Evolutionary conservation across 2,888 invertebrate genomes (phyloP).

Genomic region (Heliconius ethilla): DNA sequence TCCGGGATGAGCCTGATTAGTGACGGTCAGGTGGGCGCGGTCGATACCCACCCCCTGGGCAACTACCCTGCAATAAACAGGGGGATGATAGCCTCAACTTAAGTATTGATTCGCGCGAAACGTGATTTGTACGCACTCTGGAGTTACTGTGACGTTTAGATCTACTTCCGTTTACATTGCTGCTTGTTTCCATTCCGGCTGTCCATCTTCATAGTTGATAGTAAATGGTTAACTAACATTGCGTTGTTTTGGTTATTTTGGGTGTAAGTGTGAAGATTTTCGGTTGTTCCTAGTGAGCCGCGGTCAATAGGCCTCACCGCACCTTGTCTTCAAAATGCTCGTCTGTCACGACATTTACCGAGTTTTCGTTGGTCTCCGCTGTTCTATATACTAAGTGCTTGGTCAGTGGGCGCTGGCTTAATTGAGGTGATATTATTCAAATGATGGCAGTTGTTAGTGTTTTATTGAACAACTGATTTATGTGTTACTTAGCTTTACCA

Average conservation of each 20-base stretch:
- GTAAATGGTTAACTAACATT: slow-evolving; percentile 49
- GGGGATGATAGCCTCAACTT: slow-evolving; percentile 81
- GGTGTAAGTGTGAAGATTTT: slow-evolving; percentile 32
- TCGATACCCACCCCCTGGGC: slow-evolving; percentile 61
- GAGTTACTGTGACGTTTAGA: slow-evolving; percentile 58
- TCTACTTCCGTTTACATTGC: slow-evolving; percentile 29
- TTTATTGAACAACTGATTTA: slow-evolving; percentile 44
- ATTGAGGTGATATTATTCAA: slow-evolving; percentile 73
- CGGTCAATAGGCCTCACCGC: slow-evolving; percentile 78
- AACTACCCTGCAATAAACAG: slow-evolving; percentile 76
- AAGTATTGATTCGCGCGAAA: slow-evolving; percentile 83
- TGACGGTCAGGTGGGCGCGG: slow-evolving; percentile 80
- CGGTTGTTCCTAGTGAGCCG: slow-evolving; percentile 74
- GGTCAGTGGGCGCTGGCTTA: slow-evolving; percentile 64
- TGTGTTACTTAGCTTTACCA: slow-evolving; percentile 31
- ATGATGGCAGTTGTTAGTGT: slow-evolving; percentile 53
- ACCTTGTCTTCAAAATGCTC: slow-evolving; percentile 78
- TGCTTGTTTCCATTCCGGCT: neutral
- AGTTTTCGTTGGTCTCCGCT: slow-evolving; percentile 63
- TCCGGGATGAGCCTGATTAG: slow-evolving; percentile 82
- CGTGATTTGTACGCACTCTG: slow-evolving; percentile 82
- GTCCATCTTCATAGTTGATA: neutral
- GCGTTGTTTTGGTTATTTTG: slow-evolving; percentile 45
- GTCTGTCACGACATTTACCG: slow-evolving; percentile 75
- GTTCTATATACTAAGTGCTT: slow-evolving; percentile 78